Evolutionary conservation across 2,797 vertebrate species (phyloP).

Genomic region (Enteromius unitaeniatus): DNA sequence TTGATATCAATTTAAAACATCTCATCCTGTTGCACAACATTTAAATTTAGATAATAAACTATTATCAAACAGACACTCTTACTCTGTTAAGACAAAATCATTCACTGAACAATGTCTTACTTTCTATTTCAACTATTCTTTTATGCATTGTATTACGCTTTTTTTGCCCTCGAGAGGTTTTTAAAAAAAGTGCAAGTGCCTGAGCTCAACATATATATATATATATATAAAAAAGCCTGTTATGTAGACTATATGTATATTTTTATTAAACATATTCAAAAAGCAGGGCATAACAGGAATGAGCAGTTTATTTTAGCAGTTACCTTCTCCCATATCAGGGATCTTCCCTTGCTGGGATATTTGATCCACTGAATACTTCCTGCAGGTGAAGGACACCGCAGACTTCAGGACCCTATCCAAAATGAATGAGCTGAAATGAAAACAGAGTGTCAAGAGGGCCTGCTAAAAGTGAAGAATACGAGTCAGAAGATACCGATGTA

Average conservation of each 20-base stretch:
- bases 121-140: not conserved
- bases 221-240: not conserved
- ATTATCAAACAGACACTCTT: not conserved
- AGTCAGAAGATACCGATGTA: not conserved
- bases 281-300: not conserved
- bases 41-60: no score
- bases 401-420: slow-evolving; percentile 59
- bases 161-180: no score
- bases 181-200: not conserved
- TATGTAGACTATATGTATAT: no score
- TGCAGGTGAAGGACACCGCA: slow-evolving; percentile 62
- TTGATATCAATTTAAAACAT: not conserved
- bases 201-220: not conserved
- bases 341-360: slow-evolving; percentile 60
- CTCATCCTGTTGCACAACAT: not conserved
- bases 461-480: not conserved
- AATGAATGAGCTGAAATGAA: not conserved
- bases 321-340: slow-evolving; percentile 83
- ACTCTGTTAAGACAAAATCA: not conserved
- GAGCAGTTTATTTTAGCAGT: slow-evolving; percentile 15
- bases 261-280: not conserved
- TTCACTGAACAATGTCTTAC: not conserved
- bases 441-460: not conserved
- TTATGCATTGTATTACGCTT: no score
- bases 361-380: slow-evolving; percentile 64